Base-by-base conservation (phyloP, 1,140 invertebrate species). In the Drosophila ambigua region DNA sequence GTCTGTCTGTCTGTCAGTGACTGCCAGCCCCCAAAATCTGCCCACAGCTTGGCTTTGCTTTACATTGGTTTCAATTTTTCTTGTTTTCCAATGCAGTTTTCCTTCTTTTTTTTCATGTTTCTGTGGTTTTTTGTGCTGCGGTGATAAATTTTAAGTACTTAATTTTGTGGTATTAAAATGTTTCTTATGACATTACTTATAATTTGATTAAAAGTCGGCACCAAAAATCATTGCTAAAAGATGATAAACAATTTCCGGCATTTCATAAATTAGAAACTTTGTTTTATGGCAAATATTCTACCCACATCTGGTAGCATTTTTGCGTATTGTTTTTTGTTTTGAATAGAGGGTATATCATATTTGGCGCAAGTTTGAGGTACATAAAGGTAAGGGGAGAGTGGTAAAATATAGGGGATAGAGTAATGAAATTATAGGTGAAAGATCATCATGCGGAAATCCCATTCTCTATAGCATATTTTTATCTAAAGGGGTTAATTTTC, bases 81-180 rank as follows among this genome's bases (percentile, higher is more conserved):
- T 51, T 31, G 26, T 26, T 51, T 46, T 44, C 39, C 15, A 41
- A 39, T 57, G 46, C 64, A 23, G 26, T 50, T 72, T 49, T 59
- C 52, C 24, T 74, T 2, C 31, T 35, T 48, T 53, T 48, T 55
- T n/a, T 31, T n/a, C 6, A 9, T 35, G 11, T 51, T 64, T 60
- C 20, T 50, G 58, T 53, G 69, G 58, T 57, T 60, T 74, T 23
- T 41, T 50, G 44, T 26, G 20, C 26, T 50, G 45, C n/a, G 52
- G 78, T 77, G 57, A 81, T 81, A 81, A 81, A 81, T 81, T 73
- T 59, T 46, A 73, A 82, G 62, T 73, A 81, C 73, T 81, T 77
- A 74, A 64, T 77, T 81, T 73, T 78, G 76, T 78, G 72, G 68
- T 59, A 58, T 72, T 72, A 71, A 71, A 58, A 58, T 69, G 66